Conservation (phyloP, 1,140 invertebrate genomes). For the Pseudobourletiella spinata region DNA sequence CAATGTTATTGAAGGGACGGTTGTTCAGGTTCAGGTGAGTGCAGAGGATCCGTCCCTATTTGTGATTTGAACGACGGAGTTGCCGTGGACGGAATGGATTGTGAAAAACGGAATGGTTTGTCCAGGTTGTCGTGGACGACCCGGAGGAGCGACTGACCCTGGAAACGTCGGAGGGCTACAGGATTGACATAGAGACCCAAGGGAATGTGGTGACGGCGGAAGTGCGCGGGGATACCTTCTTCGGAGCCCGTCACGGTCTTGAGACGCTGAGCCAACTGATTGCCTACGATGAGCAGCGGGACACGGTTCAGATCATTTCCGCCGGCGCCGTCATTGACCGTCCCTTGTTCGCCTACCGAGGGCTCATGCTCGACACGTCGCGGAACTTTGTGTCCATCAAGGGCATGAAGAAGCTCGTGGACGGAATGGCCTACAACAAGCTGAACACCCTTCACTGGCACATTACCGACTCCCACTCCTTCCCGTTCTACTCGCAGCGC, state of each 20-base stretch:
- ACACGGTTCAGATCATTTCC: constrained; percentile 34
- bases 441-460: constrained; percentile 42
- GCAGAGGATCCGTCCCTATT: background rate
- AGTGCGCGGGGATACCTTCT: constrained; percentile 37
- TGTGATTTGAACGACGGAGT: background rate
- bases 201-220: constrained; percentile 35
- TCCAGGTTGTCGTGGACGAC: constrained; percentile 33
- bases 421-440: constrained; percentile 41
- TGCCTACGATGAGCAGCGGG: constrained; percentile 35
- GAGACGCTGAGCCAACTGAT: constrained; percentile 40
- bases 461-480: constrained; percentile 41
- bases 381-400: constrained; percentile 38
- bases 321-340: constrained; percentile 36
- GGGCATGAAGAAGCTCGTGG: constrained; percentile 38
- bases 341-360: constrained; percentile 37
- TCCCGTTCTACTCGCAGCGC: constrained; percentile 39
- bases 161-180: constrained; percentile 35
- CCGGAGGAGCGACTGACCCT: constrained; percentile 34
- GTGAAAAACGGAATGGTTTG: no score
- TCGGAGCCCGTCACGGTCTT: constrained; percentile 39
- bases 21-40: constrained; percentile 33
- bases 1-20: constrained; percentile 36
- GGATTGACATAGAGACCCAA: constrained; percentile 36
- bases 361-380: constrained; percentile 37
- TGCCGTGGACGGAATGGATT: no score